These are phyloP conservation scores for Sarcophaga bullata DNA, from an alignment of 1,140 invertebrate genomes.

Conservation along the genomic window DNA sequence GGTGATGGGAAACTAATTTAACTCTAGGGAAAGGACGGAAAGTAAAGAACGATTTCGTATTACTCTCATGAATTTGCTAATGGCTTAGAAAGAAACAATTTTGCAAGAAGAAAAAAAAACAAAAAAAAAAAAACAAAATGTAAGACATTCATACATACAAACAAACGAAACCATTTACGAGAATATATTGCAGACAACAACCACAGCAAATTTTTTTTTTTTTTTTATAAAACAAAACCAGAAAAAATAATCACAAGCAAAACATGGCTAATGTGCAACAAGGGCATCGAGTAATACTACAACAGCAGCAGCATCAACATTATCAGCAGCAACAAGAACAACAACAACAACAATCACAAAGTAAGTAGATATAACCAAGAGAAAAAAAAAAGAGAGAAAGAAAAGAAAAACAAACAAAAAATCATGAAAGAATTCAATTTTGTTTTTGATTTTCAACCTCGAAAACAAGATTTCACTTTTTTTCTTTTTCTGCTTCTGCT, in stretches of 20 bases:
- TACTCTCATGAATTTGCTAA: no score
- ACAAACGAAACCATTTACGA: no score
- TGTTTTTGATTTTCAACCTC: no score
- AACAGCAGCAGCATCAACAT: constrained; percentile 10
- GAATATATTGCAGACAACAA: neutral
- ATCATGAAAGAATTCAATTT: no score
- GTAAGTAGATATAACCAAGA: constrained; percentile 1
- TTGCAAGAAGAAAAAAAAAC: neutral
- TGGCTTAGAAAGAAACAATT: neutral
- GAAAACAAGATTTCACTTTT: no score
- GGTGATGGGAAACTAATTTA: no score
- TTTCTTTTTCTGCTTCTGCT: no score
- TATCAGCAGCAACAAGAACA: neutral
- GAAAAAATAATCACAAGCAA: neutral
- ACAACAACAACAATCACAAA: constrained; percentile 21
- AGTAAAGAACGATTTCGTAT: neutral
- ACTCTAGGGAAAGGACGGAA: neutral
- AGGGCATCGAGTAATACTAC: constrained; percentile 1
- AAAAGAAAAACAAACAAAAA: no score
- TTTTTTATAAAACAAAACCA: neutral
- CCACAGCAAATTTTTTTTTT: neutral
- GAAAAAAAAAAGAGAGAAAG: neutral
- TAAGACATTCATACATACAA: neutral
- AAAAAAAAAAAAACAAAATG: neutral
- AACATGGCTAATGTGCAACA: constrained; percentile 39